Base-by-base conservation (phyloP, 1,140 invertebrate genomes). In the Zaprionus ghesquierei region DNA sequence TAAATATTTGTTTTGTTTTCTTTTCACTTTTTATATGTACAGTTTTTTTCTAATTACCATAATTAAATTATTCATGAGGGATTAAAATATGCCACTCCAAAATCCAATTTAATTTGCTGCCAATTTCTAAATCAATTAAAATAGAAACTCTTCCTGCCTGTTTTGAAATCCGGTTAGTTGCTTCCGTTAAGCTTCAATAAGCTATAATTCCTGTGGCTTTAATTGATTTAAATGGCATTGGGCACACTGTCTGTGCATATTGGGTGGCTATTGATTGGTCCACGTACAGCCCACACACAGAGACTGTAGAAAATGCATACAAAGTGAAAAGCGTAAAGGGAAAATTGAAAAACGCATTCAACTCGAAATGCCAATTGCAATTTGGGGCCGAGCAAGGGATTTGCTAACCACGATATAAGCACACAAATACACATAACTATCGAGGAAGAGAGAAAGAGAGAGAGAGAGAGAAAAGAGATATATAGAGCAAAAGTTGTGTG, bases 281-380 rank as follows among this genome's bases (percentile, higher is more conserved):
- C n/a, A n/a, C n/a, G n/a, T n/a, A n/a, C 10, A 12, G 6, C 38
- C 29, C 23, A 15, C 18, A 22, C 53, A 38, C n/a, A n/a, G n/a
- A n/a, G n/a, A 41, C 49, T 50, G 12, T 27, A 18, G 56, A 41
- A 64, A 44, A 31, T 46, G 20, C 9, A 29, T 29, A 35, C 9
- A 53, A 53, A 50, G 31, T 41, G 25, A 31, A 50, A 64, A 15
- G 15, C 13, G 10, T 41, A 71, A 58, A 35, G 15, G 12, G 20
- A 60, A 50, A 72, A 66, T 44, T 59, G 62, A 53, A 33, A 49
- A 66, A 66, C 23, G 35, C 62, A 73, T 31, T 49, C 23, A 65
- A 50, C 44, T 71, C 44, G 53, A 68, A 73, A 60, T 49, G 54
- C 33, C 61, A 66, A 71, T 65, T 59, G 54, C 55, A 54, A 6